Evolutionary conservation across 2,888 invertebrate species (phyloP).

Genomic region (Drosophila helvetica): DNA sequence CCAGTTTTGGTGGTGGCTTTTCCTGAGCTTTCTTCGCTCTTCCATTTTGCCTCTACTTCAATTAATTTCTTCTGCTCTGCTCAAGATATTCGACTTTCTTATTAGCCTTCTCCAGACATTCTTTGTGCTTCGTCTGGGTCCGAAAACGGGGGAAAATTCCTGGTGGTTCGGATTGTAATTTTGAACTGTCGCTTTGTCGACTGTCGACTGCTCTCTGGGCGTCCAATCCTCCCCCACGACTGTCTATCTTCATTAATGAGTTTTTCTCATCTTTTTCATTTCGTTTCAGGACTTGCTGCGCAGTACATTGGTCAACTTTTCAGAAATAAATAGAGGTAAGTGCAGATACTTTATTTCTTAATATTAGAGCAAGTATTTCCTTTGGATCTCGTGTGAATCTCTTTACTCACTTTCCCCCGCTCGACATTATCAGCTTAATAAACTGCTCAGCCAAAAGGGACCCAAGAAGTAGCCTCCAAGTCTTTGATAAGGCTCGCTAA

Average conservation of each 20-base stretch:
- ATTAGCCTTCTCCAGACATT: conserved; percentile 56
- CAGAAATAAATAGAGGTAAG: not conserved
- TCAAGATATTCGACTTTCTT: conserved; percentile 60
- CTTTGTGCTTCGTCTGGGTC: conserved; percentile 14
- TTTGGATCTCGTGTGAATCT: not conserved
- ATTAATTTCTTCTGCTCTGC: conserved; percentile 69
- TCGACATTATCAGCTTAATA: conserved; percentile 58
- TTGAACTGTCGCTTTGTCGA: conserved; percentile 37
- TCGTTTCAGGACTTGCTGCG: conserved; percentile 5
- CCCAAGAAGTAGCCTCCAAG: not conserved
- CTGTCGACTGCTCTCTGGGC: conserved; percentile 8
- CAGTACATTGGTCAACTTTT: conserved; percentile 5
- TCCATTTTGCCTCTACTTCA: conserved; percentile 40
- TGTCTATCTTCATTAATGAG: conserved; percentile 23
- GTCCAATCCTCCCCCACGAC: not conserved
- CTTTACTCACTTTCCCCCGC: not conserved
- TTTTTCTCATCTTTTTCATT: conserved; percentile 5
- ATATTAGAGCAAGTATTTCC: not conserved
- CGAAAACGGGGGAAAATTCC: conserved; percentile 9
- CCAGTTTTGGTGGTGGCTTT: conserved; percentile 33
- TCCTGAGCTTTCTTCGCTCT: conserved; percentile 19
- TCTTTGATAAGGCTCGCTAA: not conserved
- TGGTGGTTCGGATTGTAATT: conserved; percentile 13
- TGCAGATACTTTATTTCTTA: not conserved
- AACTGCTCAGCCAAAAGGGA: conserved; percentile 44